Base-by-base conservation (phyloP, 2,888 invertebrate species). In the Pomacea canaliculata region DNA sequence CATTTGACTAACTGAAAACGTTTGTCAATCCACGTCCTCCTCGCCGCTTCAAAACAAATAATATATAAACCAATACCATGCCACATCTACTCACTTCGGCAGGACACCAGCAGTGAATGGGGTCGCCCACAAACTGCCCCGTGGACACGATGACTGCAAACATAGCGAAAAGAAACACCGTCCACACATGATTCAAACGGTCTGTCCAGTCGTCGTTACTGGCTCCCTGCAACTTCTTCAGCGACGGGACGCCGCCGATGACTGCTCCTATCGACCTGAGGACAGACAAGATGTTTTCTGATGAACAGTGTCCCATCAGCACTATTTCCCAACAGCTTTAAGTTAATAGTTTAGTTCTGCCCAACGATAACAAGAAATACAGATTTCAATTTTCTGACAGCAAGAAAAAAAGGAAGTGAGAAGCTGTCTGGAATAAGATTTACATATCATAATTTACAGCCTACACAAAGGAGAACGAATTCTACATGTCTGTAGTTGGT, bases 91-190 rank as follows among this genome's bases (percentile, higher is more conserved):
- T 49, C 49, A 78, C 77, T 67, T 86, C 83, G 0, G 86, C 86
- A 12, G 86, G 86, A 63, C 83, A 85, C 88, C 88, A 88, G 79
- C 88, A 88, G 72, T 87, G 87, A 60, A 88, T 88, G 16, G 88
- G 87, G 76, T 87, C 87, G 1, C 88, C 88, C 10, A 87, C 86
- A 71, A 87, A 87, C 80, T 87, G 87, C 10, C 86, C 83, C 0
- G 87, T 86, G 75, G 85, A 86, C 75, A 88, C 86, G 60, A 87
- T 82, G 48, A 88, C 84, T 46, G 88, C 87, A 78, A 88, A 88
- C 19, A 88, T 83, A 68, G 85, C 86, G 70, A 88, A 78, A 27
- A 88, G 77, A 60, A 87, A 84, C 19, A 86, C 86, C 3, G 85
- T 84, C 81, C 86, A 87, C 27, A 88, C 84, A 80, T 88, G 88